Percentiles rank a stretch among this genome's conserved stretches.
These are phyloP conservation scores for Drosophila sulfurigaster DNA, from an alignment of 1,140 invertebrate genomes.

Conservation along the genomic window DNA sequence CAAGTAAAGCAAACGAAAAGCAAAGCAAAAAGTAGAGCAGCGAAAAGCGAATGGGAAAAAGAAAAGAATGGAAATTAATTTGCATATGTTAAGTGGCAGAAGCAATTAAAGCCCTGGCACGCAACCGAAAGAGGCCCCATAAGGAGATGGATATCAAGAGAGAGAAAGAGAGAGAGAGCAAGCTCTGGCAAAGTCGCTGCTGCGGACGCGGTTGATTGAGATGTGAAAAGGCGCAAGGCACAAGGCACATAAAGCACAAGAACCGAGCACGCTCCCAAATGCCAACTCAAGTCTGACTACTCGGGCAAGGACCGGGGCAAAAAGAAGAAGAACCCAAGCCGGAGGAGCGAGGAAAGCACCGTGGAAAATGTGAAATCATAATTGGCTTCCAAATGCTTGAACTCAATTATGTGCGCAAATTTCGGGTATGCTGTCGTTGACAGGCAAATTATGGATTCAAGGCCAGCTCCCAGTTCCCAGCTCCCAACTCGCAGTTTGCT, in stretches of 20 bases:
- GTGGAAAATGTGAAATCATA: slow-evolving; percentile 77
- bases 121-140: background rate
- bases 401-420: slow-evolving; percentile 81
- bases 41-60: slow-evolving; percentile 22
- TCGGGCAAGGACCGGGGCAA: too few species aligned
- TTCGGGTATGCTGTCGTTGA: slow-evolving; percentile 71
- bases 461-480: slow-evolving; percentile 39
- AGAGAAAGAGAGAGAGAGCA: background rate
- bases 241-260: slow-evolving; percentile 30
- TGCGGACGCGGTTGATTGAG: slow-evolving; percentile 66
- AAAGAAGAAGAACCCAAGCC: too few species aligned
- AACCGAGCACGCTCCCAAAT: slow-evolving; percentile 9
- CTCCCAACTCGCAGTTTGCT: background rate
- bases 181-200: slow-evolving; percentile 3
- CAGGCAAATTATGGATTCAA: slow-evolving; percentile 83
- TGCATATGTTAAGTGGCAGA: slow-evolving; percentile 82
- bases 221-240: slow-evolving; percentile 58
- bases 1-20: background rate
- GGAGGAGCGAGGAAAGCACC: background rate
- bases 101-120: slow-evolving; percentile 69
- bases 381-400: slow-evolving; percentile 82
- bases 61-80: slow-evolving; percentile 72
- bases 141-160: slow-evolving; percentile 1
- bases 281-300: slow-evolving; percentile 10
- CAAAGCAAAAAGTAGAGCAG: background rate